A percentile compares a stretch with the other conserved stretches of the same genome.
These are phyloP conservation scores for Orthosia gracilis DNA, from an alignment of 2,888 invertebrate species.

Conservation along the genomic window DNA sequence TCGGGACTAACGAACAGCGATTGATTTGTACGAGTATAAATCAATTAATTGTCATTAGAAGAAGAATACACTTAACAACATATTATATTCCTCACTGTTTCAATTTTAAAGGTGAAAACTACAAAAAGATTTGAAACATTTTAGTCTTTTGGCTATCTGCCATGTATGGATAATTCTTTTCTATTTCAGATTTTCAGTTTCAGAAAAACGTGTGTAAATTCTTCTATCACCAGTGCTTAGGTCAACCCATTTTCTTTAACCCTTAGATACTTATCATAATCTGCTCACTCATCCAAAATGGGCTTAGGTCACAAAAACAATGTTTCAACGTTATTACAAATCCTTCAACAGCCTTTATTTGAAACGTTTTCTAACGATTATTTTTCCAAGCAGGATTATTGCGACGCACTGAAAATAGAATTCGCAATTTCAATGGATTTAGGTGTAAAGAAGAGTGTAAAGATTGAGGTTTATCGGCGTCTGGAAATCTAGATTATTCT, in stretches of 20 bases:
- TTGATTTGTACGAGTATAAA: no score
- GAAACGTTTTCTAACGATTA: constrained; percentile 23
- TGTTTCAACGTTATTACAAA: constrained; percentile 19
- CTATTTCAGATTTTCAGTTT: neutral
- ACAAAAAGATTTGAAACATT: no score
- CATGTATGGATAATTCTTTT: neutral
- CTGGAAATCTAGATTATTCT: constrained; percentile 51
- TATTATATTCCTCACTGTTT: no score
- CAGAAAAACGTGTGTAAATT: neutral
- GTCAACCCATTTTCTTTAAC: constrained; percentile 16
- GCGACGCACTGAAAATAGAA: constrained; percentile 38
- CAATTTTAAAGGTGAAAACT: no score
- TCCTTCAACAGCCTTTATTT: constrained; percentile 11
- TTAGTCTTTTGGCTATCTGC: neutral
- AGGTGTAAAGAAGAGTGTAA: constrained; percentile 25
- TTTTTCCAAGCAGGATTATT: constrained; percentile 26
- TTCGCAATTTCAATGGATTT: constrained; percentile 42
- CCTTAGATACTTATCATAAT: constrained; percentile 9
- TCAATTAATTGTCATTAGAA: no score
- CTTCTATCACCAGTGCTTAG: neutral
- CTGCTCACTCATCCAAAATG: constrained; percentile 5
- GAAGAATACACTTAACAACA: no score
- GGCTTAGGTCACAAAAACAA: constrained; percentile 17
- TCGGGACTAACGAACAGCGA: no score
- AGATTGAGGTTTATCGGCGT: constrained; percentile 44